Percentiles rank a stretch among this genome's conserved stretches.
Conservation (phyloP, 2,888 invertebrate genomes). For the Aspidapion aeneum region DNA sequence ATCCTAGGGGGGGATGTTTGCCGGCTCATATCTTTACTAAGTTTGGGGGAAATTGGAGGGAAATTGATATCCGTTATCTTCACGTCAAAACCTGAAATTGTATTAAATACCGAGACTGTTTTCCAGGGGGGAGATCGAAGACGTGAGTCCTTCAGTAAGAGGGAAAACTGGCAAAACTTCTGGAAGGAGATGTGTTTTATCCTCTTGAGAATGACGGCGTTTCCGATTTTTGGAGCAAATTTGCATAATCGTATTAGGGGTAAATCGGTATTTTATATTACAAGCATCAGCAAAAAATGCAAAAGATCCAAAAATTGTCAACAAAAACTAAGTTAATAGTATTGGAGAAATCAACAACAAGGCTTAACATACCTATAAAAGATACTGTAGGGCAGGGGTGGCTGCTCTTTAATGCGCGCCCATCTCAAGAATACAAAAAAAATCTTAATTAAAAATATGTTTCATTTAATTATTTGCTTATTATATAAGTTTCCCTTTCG, state of each 20-base stretch:
- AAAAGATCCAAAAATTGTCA: too few species aligned
- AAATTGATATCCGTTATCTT: conserved; percentile 34
- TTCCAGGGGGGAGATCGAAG: not conserved
- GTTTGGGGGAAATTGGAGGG: conserved; percentile 24
- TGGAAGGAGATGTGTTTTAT: not conserved
- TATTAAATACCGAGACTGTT: conserved; percentile 15
- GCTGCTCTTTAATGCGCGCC: too few species aligned
- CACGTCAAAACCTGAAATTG: conserved; percentile 22
- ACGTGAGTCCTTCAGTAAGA: not conserved
- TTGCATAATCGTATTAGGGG: not conserved
- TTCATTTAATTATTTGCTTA: too few species aligned
- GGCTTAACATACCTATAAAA: too few species aligned
- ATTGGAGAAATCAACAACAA: too few species aligned
- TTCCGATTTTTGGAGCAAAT: not conserved
- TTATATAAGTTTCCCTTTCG: too few species aligned
- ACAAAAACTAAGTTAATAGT: too few species aligned
- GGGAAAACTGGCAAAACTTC: not conserved
- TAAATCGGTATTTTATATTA: not conserved
- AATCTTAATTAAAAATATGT: too few species aligned
- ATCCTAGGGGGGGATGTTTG: conserved; percentile 28
- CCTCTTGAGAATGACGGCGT: not conserved
- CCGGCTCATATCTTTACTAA: conserved; percentile 22
- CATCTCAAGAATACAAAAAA: too few species aligned
- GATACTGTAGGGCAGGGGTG: too few species aligned
- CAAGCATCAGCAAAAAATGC: too few species aligned